Base-by-base conservation (phyloP, 2,888 invertebrate genomes). In the Rhimphoctona megacephalus region DNA sequence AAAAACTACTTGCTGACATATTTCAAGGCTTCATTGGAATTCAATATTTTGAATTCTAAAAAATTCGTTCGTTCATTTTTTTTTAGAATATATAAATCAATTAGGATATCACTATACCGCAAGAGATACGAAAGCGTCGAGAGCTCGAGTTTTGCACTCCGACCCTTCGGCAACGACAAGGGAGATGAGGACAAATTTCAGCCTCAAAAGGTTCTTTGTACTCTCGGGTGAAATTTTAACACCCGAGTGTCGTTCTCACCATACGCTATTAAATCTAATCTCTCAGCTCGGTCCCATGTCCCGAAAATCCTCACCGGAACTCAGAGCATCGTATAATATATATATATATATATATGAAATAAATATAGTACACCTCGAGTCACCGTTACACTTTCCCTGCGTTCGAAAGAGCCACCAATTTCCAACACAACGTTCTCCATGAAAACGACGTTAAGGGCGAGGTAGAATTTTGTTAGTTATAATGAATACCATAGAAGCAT, bases 241-340 rank as follows among this genome's bases (percentile, higher is more conserved):
- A 69, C 79, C 74, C 61, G 49, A 54, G 22, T 43, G 57, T 79
- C 69, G 46, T 33, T 69, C 43, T 67, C 52, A 52, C 67, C 52
- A 36, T 67, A 78, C 67, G 78, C 78, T 67, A 67, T 78, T 78
- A 78, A 78, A 78, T 78, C 67, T 64, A 78, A 78, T 78, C 78
- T 78, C 52, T 22, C 67, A 39, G 25, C 52, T 69, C 78, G 57
- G 25, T 69, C 54, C 57, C 69, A 30, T 30, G 67, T 69, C 25
- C 52, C 54, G 30, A 79, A 79, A 69, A 79, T 43, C 54, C 67
- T 57, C 43, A 69, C 19, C 54, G n/a, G 19, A 25, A 54, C 69
- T 79, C 69, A 25, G 1, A 25, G 54, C 22, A 22, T 25, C 49
- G 46, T 11, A 49, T 22, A 46, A 7, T 43, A 39, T 39, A 39